Evolutionary conservation across 2,888 invertebrate genomes (phyloP).

Genomic region (Strigamia transsilvanica): DNA sequence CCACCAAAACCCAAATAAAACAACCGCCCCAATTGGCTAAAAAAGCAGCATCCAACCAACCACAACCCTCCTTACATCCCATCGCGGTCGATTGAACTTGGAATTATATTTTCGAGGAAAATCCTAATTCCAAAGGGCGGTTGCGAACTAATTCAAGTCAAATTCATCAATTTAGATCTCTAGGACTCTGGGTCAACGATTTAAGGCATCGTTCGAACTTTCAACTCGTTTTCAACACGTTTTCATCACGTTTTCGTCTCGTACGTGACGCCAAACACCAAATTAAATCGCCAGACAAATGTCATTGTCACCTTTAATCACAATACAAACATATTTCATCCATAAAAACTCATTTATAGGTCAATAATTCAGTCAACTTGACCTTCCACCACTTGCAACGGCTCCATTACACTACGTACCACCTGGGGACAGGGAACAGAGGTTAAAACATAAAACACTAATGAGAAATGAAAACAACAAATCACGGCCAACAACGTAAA

Average conservation of each 20-base stretch:
- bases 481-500: neutral
- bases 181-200: neutral
- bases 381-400: neutral
- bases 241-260: neutral
- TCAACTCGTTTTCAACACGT: neutral
- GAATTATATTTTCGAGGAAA: neutral
- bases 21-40: neutral
- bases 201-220: neutral
- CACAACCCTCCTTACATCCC: neutral
- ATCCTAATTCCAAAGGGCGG: neutral
- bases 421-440: neutral
- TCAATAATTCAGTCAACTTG: neutral
- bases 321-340: neutral
- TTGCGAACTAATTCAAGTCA: neutral
- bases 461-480: neutral
- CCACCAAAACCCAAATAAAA: too few relatives aligned
- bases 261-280: neutral
- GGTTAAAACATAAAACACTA: neutral
- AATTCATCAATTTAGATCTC: neutral
- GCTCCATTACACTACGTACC: neutral
- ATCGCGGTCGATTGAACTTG: neutral
- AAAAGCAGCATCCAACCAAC: neutral
- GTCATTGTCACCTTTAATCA: neutral
- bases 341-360: neutral
- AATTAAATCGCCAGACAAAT: neutral